These are phyloP conservation scores for Tenthredo amoena DNA, from an alignment of 2,888 invertebrate genomes.

Conservation along the genomic window DNA sequence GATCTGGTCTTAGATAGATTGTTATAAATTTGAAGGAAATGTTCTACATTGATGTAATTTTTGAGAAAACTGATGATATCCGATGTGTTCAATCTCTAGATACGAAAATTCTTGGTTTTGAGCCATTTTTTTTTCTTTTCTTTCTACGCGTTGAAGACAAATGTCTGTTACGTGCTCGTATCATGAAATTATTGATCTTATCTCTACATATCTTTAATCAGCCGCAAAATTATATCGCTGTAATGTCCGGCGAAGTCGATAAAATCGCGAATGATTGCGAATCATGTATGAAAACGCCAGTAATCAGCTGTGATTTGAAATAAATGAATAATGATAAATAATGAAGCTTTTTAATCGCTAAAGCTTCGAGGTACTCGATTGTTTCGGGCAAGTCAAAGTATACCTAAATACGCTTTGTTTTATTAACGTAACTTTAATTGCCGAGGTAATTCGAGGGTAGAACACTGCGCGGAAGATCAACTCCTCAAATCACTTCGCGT, in stretches of 20 bases:
- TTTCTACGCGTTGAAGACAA: background rate
- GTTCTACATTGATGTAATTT: background rate
- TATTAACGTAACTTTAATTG: constrained; percentile 32
- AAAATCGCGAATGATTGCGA: background rate
- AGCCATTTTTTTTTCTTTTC: background rate
- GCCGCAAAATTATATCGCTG: background rate
- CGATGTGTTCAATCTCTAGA: background rate
- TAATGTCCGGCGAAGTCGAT: background rate
- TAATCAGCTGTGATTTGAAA: background rate
- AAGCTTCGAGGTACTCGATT: background rate
- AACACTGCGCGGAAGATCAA: constrained; percentile 29
- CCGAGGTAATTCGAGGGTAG: constrained; percentile 21
- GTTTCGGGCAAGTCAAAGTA: background rate
- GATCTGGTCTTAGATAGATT: background rate
- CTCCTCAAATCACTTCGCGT: constrained; percentile 37
- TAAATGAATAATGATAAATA: background rate
- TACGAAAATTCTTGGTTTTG: background rate
- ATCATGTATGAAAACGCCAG: background rate
- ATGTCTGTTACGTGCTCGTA: background rate
- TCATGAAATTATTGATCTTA: background rate
- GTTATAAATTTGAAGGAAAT: background rate
- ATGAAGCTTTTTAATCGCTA: background rate
- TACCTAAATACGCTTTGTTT: constrained; percentile 1
- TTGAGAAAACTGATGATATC: background rate
- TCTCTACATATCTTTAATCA: background rate